These are phyloP conservation scores for Hephaestus fuliginosus DNA, from an alignment of 2,797 vertebrate genomes.

Conservation along the genomic window DNA sequence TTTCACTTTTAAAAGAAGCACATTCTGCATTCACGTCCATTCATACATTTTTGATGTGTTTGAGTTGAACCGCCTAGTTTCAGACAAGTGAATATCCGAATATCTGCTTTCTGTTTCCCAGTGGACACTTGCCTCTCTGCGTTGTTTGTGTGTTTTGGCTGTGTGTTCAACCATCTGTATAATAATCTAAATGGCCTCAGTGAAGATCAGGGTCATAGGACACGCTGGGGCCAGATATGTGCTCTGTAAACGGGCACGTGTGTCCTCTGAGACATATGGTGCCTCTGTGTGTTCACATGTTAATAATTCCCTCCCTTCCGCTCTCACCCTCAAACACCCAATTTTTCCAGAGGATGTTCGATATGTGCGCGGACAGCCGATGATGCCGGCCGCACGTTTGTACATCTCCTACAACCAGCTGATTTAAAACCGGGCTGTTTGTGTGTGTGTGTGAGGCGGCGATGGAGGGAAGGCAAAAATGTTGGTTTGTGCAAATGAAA, in stretches of 20 bases:
- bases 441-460: not conserved
- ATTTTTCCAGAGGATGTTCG: constrained; percentile 30
- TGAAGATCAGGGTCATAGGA: constrained; percentile 31
- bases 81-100: not conserved
- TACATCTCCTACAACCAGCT: constrained; percentile 10
- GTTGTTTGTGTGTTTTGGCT: constrained; percentile 48
- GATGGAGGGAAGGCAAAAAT: not conserved
- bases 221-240: constrained; percentile 25
- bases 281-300: constrained; percentile 46
- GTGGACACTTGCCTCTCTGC: not conserved
- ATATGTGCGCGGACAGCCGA: constrained; percentile 50
- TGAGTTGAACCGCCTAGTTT: not conserved
- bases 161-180: constrained; percentile 57
- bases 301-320: constrained; percentile 25
- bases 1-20: constrained; percentile 2
- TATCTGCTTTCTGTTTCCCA: constrained; percentile 11
- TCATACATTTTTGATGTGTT: constrained; percentile 19
- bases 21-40: not conserved
- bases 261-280: constrained; percentile 52
- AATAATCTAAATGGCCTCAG: constrained; percentile 56
- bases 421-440: constrained; percentile 19
- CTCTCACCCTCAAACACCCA: constrained; percentile 39
- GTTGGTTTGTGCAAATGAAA: constrained; percentile 2
- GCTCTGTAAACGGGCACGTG: constrained; percentile 41
- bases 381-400: not conserved